These are phyloP conservation scores for Harpagus bidentatus DNA, from an alignment of 2,113 vertebrate genomes.

Conservation along the genomic window DNA sequence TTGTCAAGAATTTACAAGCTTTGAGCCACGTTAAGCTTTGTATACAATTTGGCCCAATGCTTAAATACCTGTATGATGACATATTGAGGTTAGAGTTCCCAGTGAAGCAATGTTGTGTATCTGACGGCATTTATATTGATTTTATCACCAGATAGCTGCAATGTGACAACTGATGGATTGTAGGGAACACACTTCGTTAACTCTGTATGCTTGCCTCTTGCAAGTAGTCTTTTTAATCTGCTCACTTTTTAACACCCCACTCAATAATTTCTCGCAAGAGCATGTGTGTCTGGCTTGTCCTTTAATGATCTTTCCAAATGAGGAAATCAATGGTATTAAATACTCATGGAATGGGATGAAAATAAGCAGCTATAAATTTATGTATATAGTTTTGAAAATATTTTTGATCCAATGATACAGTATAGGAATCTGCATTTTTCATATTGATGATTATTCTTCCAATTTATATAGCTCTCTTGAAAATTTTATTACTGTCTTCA, in stretches of 20 bases:
- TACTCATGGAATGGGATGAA: not conserved
- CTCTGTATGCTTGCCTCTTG: not conserved
- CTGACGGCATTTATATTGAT: slow-evolving; percentile 16
- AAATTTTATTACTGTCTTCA: not conserved
- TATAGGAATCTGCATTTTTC: not conserved
- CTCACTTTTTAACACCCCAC: slow-evolving; percentile 29
- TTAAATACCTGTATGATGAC: slow-evolving; percentile 31
- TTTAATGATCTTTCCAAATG: slow-evolving; percentile 20
- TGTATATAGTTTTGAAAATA: not conserved
- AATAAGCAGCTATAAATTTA: slow-evolving; percentile 16
- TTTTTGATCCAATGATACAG: not conserved
- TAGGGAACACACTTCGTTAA: slow-evolving; percentile 14
- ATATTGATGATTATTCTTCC: not conserved
- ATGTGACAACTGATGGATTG: slow-evolving; percentile 42
- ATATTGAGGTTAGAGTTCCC: not conserved
- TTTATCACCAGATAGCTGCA: not conserved
- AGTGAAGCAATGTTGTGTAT: not conserved
- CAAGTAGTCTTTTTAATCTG: slow-evolving; percentile 23
- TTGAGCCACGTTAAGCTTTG: not conserved
- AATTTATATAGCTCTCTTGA: not conserved
- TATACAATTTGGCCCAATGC: not conserved
- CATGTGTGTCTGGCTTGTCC: not conserved
- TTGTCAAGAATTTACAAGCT: not conserved
- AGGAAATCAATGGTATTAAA: slow-evolving; percentile 49
- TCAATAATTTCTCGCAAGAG: slow-evolving; percentile 19